Base-by-base conservation (phyloP, 2,888 invertebrate genomes). In the Lochmaea capreae region DNA sequence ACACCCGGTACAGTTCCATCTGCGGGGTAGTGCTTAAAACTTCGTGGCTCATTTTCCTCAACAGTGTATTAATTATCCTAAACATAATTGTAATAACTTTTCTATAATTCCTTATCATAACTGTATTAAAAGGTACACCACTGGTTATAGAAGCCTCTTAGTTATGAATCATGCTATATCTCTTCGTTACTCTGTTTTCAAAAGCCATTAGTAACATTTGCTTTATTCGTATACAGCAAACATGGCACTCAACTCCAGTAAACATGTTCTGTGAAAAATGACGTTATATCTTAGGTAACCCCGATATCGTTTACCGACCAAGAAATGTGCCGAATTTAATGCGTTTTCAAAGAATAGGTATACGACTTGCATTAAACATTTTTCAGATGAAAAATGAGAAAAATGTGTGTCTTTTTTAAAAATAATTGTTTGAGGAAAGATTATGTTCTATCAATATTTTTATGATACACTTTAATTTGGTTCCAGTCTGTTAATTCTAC, bases 251-350 rank as follows among this genome's bases (percentile, higher is more conserved):
- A 61, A 74, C 66, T 70, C 18, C 61, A 62, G 70, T 67, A 74
- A 74, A 74, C 73, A 74, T 73, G 69, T 73, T 65, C 69, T 33
- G 73, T 72, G 67, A 72, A 72, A 72, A 72, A 67, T 71, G 71
- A 72, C 43, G 67, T 58, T 67, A 39, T 66, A 58, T 59, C 16
- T 52, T 18, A 71, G 59, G 59, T 39, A 26, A 11, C 43, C 12
- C 16, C 59, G 59, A 58, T 67, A 67, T 67, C 67, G 58, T 57
- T 67, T 18, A 57, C 14, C 58, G 18, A 33, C 46, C 67, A 26
- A 61, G 67, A 68, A 61, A 68, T 68, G 67, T 61, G 61, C 43
- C 46, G 67, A 68, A 61, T 59, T 68, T 68, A 68, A 68, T 68
- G 67, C n/a, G 26, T 68, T 68, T 68, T 68, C 61, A 61, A 58